Percentiles rank a stretch among this genome's conserved stretches.
These are phyloP conservation scores for Cylas formicarius DNA, from an alignment of 1,140 invertebrate species.

Conservation along the genomic window DNA sequence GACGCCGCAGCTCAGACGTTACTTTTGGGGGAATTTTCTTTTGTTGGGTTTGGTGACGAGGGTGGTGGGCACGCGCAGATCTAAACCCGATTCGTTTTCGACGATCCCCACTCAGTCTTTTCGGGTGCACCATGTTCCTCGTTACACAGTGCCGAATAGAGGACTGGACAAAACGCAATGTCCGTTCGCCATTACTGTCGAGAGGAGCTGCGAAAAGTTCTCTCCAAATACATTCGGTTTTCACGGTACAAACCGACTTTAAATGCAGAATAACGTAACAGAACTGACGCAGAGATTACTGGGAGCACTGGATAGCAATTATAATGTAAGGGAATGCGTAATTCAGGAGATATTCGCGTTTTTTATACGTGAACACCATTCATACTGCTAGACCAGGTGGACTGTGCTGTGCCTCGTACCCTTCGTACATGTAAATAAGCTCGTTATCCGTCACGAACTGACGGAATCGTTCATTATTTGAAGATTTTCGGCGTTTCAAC, in stretches of 20 bases:
- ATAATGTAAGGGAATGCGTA: conserved; percentile 55
- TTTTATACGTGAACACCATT: conserved; percentile 28
- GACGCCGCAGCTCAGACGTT: no score
- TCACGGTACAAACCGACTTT: conserved; percentile 42
- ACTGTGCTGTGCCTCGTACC: conserved; percentile 26
- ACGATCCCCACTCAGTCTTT: conserved; percentile 42
- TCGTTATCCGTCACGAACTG: conserved; percentile 8
- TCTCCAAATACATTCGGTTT: conserved; percentile 42
- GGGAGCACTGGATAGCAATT: conserved; percentile 58
- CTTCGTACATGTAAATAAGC: conserved; percentile 18
- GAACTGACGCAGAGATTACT: conserved; percentile 59
- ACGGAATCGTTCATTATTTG: conserved; percentile 12
- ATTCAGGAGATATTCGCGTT: conserved; percentile 22
- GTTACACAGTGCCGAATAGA: conserved; percentile 42
- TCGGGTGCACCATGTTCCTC: conserved; percentile 43
- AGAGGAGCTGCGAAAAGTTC: conserved; percentile 41
- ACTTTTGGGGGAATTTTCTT: conserved; percentile 23
- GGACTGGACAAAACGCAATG: conserved; percentile 43
- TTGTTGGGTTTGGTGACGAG: conserved; percentile 16
- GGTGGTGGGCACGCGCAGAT: conserved; percentile 29
- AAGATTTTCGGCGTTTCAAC: conserved; percentile 10
- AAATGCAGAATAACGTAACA: conserved; percentile 55
- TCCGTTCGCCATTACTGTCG: conserved; percentile 43
- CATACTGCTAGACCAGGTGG: conserved; percentile 28
- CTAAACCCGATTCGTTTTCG: conserved; percentile 31